Evolutionary conservation across 2,797 vertebrate genomes (phyloP).

Genomic region (Buceros bicornis): DNA sequence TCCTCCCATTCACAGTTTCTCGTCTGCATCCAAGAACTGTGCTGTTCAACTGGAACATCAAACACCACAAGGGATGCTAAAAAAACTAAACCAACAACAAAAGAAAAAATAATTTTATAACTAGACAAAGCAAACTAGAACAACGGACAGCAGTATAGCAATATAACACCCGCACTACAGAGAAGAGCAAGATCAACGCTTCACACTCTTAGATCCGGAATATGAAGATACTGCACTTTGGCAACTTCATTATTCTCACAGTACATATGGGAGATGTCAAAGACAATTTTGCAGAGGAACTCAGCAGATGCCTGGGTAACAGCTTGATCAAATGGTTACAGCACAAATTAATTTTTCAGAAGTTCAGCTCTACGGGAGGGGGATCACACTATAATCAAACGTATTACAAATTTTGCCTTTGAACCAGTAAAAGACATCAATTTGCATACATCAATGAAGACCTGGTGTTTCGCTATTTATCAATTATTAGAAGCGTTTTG

Average conservation of each 20-base stretch:
- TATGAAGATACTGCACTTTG: not conserved
- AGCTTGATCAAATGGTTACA: conserved; percentile 43
- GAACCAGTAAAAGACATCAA: conserved; percentile 29
- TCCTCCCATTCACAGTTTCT: not conserved
- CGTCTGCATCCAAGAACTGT: not conserved
- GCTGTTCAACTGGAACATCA: not conserved
- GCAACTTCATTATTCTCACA: not conserved
- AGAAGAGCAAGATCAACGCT: not conserved
- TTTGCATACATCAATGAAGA: conserved; percentile 36
- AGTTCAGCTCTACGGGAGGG: not conserved
- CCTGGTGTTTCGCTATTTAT: not conserved
- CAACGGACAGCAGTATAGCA: not conserved
- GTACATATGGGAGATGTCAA: conserved; percentile 17
- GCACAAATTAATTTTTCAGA: conserved; percentile 59
- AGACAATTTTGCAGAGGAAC: conserved; percentile 16
- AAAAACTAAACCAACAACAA: not conserved
- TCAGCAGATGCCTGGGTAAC: conserved; percentile 48
- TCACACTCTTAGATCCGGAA: not conserved
- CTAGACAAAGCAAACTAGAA: not conserved
- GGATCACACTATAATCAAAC: conserved; percentile 8
- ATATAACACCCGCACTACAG: not conserved
- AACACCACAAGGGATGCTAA: not conserved
- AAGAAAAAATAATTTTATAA: not conserved
- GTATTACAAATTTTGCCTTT: conserved; percentile 35
- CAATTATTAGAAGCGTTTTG: conserved; percentile 13